Conservation (phyloP, 1,140 invertebrate genomes). For the Microplitis demolitor region DNA sequence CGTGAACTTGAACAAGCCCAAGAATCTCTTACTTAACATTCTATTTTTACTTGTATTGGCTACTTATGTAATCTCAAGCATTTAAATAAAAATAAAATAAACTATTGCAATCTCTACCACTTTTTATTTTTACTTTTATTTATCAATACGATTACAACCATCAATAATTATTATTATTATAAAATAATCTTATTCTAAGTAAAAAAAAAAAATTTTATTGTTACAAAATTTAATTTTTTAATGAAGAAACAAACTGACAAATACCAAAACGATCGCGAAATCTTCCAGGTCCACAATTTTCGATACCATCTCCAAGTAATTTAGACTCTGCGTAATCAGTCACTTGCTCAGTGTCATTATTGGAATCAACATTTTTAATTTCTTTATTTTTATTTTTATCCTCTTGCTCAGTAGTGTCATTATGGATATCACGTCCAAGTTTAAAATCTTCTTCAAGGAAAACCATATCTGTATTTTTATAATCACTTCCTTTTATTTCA, state of each 20-base stretch:
- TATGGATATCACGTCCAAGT: background rate
- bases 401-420: background rate
- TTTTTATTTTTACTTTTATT: too few relatives aligned
- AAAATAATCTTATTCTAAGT: too few relatives aligned
- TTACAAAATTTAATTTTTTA: conserved; percentile 25
- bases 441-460: background rate
- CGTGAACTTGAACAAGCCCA: conserved; percentile 10
- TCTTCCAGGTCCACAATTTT: conserved; percentile 55
- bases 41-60: background rate
- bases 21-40: background rate
- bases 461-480: background rate
- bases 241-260: conserved; percentile 37
- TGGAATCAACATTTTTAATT: conserved; percentile 13
- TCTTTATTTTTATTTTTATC: background rate
- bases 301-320: conserved; percentile 48
- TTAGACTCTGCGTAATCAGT: conserved; percentile 36
- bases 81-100: too few relatives aligned
- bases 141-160: too few relatives aligned
- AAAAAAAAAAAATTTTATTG: too few relatives aligned
- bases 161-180: too few relatives aligned
- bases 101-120: too few relatives aligned
- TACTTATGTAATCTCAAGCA: background rate
- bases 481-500: background rate
- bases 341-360: conserved; percentile 21
- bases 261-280: conserved; percentile 45